These are phyloP conservation scores for Gymnarchus niloticus DNA, from an alignment of 2,113 vertebrate species.

Conservation along the genomic window DNA sequence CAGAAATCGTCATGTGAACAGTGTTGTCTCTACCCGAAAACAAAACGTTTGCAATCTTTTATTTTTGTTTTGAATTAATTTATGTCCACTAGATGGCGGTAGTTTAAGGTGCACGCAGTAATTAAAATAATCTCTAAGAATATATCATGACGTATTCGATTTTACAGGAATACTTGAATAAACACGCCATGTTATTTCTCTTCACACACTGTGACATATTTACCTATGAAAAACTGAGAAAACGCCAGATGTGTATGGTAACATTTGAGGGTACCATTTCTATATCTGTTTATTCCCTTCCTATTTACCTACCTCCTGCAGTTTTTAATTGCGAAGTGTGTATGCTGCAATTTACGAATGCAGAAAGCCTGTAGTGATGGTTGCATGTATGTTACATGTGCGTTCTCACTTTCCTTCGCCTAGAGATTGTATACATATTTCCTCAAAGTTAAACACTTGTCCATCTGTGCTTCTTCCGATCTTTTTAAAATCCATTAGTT, in stretches of 20 bases:
- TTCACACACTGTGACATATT: not conserved
- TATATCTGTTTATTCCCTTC: not conserved
- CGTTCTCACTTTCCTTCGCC: not conserved
- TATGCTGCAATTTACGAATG: not conserved
- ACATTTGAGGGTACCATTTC: not conserved
- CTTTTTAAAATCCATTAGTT: no score
- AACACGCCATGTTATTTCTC: not conserved
- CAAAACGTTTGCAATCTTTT: not conserved
- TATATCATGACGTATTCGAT: not conserved
- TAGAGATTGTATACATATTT: not conserved
- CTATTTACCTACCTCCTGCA: no score
- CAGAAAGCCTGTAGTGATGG: not conserved
- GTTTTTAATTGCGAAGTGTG: not conserved
- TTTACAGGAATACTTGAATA: not conserved
- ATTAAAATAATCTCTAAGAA: not conserved
- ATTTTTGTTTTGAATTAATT: not conserved
- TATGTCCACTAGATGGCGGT: constrained; percentile 19
- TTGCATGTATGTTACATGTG: not conserved
- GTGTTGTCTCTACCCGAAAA: not conserved
- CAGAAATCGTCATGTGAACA: not conserved
- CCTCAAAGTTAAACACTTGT: not conserved
- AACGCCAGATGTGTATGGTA: not conserved
- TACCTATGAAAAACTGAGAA: not conserved
- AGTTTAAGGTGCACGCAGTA: constrained; percentile 12
- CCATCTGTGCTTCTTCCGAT: not conserved